phyloP scores from a whole-genome alignment of 2,888 invertebrate genomes.

The Acanthoscelides obtectus region DNA sequence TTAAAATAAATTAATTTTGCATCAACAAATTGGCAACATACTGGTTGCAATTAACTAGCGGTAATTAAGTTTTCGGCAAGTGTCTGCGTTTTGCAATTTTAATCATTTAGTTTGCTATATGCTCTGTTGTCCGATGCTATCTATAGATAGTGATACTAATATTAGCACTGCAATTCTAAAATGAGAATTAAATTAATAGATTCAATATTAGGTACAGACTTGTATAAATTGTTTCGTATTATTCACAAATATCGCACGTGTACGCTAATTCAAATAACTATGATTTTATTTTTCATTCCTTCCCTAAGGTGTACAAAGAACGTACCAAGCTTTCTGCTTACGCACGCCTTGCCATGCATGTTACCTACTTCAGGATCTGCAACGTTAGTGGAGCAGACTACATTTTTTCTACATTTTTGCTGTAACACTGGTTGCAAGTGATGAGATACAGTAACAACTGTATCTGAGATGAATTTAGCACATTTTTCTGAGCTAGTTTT shows the following conservation, averaged over 20 bases:
- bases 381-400: too few species aligned
- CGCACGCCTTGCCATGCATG: too few species aligned
- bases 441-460: too few species aligned
- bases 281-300: too few species aligned
- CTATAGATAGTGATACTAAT: not conserved
- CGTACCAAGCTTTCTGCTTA: too few species aligned
- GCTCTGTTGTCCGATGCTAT: not conserved
- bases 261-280: too few species aligned
- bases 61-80: not conserved
- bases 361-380: too few species aligned
- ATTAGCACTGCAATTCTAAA: not conserved
- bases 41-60: not conserved
- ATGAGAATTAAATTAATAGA: not conserved
- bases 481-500: too few species aligned
- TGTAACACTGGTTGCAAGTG: too few species aligned
- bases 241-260: not conserved
- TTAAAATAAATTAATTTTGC: not conserved
- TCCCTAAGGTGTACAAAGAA: too few species aligned
- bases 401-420: too few species aligned
- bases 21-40: not conserved
- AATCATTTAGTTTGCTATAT: not conserved
- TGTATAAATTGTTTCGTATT: not conserved
- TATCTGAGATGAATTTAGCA: too few species aligned
- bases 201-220: not conserved
- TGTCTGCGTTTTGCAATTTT: not conserved